phyloP scores from a whole-genome alignment of 53 echinoderm and acorn worm genomes.

The Paracentrotus lividus region DNA sequence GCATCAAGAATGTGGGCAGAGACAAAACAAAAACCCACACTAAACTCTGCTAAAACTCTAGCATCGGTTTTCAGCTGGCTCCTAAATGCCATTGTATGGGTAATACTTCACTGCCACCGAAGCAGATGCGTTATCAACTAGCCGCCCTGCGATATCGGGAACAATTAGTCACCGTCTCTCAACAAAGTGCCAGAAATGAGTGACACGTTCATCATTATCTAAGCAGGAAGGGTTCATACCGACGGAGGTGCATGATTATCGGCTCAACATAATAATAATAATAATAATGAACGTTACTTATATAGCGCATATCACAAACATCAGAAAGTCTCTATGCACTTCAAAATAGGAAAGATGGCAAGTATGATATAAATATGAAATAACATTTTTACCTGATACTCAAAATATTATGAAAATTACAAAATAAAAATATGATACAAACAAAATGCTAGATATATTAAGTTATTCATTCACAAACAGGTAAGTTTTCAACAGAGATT shows the following conservation, averaged over 20 bases:
- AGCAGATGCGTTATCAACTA: constrained; percentile 35
- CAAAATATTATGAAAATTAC: too few species aligned
- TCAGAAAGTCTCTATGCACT: background rate
- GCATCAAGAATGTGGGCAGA: background rate
- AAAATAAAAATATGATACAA: too few species aligned
- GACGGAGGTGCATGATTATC: background rate
- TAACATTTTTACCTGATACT: too few species aligned
- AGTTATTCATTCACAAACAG: too few species aligned
- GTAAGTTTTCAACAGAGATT: too few species aligned
- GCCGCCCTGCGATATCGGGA: background rate
- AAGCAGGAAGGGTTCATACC: background rate
- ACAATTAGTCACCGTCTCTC: background rate
- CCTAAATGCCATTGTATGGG: constrained; percentile 19
- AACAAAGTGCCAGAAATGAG: constrained; percentile 28
- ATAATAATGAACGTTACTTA: too few species aligned
- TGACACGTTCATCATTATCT: constrained; percentile 7
- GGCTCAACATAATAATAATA: too few species aligned
- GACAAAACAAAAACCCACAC: background rate
- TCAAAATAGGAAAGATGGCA: background rate
- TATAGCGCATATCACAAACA: too few species aligned
- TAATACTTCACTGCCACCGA: constrained; percentile 38
- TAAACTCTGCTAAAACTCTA: background rate
- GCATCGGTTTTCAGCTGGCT: background rate
- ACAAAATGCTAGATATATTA: too few species aligned
- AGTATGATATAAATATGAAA: background rate